Base-by-base conservation (phyloP, 2,888 invertebrate genomes). In the Lasiommata megera region DNA sequence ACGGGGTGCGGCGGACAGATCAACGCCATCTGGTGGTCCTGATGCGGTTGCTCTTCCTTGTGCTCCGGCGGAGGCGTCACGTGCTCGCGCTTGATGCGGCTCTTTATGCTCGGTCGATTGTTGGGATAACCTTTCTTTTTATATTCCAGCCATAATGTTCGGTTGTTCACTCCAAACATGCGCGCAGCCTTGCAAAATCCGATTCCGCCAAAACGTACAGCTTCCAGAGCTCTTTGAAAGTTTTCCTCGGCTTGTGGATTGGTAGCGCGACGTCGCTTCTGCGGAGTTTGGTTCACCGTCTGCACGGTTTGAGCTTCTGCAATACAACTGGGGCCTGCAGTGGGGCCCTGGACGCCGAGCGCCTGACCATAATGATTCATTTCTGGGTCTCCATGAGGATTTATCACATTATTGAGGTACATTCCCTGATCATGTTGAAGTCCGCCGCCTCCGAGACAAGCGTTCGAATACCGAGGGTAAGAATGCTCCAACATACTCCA, bases 111-210 rank as follows among this genome's bases (percentile, higher is more conserved):
- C 11, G 95, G 94, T 67, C 96, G 90, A 74, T 94, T 95, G 71
- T 95, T 95, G 0, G 96, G 96, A 79, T 96, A 96, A 0, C 96
- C 96, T 43, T 95, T 93, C 79, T 95, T 96, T 74, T 95, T 96
- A 77, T 96, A 96, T 75, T 96, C 96, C 37, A 96, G 86, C 96
- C 96, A 96, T 1, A 96, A 87, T 0, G 96, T 96, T 56, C 96
- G 92, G 82, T 96, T 96, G 82, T 96, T 96, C 12, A 96, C 96
- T 29, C 96, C 96, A 79, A 95, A 96, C 85, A 96, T 93, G 52
- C 95, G 91, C 0, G 96, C 96, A 7, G 96, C 96, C 73, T 96
- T 96, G 81, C 96, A 96, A 82, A 96, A 96, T 1, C 96, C 96
- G 67, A 96, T 95, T 37, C 96, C 95, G 17, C 96, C 96, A 72